Base-by-base conservation (phyloP, 30 jellyfish, hydroid and myxozoan genomes). In the Aurelia sp. region DNA sequence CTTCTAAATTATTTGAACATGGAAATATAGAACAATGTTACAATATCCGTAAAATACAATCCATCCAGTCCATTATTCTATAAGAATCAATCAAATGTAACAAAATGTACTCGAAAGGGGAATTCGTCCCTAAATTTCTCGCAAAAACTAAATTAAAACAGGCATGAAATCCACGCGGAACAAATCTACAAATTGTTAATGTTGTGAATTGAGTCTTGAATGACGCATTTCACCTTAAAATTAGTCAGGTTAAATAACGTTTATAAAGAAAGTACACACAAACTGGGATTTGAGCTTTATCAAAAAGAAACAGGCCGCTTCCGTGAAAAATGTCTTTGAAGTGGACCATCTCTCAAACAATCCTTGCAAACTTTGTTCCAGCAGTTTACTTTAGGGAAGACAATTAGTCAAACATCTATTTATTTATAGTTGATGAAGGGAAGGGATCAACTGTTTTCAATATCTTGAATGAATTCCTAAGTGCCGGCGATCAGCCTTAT, bases 1-100 rank as follows among this genome's bases (percentile, higher is more conserved):
- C 93, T 16, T 84, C 92, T 84, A 84, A 84, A 84, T 71, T 84
- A 84, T 84, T 84, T 33, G 93, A 84, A 84, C 93, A 40, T 84
- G 93, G 48, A 70, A 80, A 63, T 66, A 66, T 81, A 65, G 67
- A 69, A 81, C 91, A 74, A 64, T 33, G 80, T 63, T 62, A 67
- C 77, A 81, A 67, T 66, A 59, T 81, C 67, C 67, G 57, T 58
- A 68, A 55, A 81, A 66, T 65, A 51, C 76, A 48, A 44, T 40
- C 78, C 78, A 67, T 68, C 74, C 58, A 59, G 63, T 59, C 35
- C 33, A 47, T 48, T 74, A 78, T 78, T 78, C 89, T 78, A 78
- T 78, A 78, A 78, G 89, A 78, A 78, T 78, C 89, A 78, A 38
- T 76, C 87, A 33, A 74, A 58, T 30, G 66, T n/a, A 61, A 78